These are phyloP conservation scores for Vanacampus margaritifer DNA, from an alignment of 2,113 vertebrate genomes.

Conservation along the genomic window DNA sequence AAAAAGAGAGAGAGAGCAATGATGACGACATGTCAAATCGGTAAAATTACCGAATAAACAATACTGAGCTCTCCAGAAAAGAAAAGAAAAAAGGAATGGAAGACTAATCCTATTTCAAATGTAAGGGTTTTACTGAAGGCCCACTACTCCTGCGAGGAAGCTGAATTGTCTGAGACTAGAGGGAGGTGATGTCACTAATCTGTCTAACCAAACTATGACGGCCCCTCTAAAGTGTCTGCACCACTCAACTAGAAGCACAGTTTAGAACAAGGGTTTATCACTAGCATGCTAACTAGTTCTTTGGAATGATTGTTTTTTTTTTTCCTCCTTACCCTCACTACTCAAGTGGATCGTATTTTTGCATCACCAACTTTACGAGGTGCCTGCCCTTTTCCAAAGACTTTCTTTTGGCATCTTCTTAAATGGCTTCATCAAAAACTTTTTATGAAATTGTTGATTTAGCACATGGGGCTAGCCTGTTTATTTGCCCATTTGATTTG, in stretches of 20 bases:
- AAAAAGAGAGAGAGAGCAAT: no score
- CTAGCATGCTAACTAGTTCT: neutral
- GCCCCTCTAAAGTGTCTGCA: neutral
- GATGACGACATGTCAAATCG: no score
- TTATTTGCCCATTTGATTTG: neutral
- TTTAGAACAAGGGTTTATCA: neutral
- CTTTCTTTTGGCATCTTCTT: neutral
- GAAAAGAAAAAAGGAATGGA: no score
- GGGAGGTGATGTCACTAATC: neutral
- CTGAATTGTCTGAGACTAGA: neutral
- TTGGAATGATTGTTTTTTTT: neutral
- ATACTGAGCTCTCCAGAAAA: no score
- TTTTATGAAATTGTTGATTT: neutral
- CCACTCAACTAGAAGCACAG: neutral
- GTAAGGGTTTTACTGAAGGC: conserved; percentile 23
- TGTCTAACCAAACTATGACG: neutral
- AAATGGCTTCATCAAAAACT: neutral
- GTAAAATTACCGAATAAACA: no score
- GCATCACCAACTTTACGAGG: neutral
- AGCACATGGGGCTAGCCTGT: neutral
- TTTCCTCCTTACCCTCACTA: neutral
- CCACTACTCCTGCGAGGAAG: neutral
- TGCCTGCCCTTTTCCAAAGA: neutral
- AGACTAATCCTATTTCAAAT: conserved; percentile 31
- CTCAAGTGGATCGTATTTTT: neutral